A percentile compares a stretch with the other conserved stretches of the same genome.
phyloP scores from a whole-genome alignment of 2,113 vertebrate species.

The Rafetus swinhoei region DNA sequence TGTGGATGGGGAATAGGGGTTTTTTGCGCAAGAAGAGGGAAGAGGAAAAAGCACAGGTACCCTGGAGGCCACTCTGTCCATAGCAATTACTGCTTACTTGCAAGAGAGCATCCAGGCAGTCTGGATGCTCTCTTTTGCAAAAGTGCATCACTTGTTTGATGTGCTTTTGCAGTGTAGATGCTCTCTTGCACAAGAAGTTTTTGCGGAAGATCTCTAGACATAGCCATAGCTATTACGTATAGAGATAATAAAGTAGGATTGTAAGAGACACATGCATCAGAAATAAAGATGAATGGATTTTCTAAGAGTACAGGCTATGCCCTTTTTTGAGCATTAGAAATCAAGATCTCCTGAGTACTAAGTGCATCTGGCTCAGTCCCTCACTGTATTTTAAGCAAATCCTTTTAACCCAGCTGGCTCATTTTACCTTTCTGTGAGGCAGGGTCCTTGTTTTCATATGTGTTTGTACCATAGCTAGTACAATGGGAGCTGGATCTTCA shows the following conservation, averaged over 20 bases:
- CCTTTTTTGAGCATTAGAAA: not conserved
- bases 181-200: no score
- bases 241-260: not conserved
- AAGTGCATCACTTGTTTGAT: no score
- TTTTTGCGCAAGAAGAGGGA: no score
- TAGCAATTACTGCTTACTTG: no score
- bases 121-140: no score
- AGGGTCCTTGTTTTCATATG: not conserved
- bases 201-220: no score
- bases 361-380: not conserved
- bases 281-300: not conserved
- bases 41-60: no score
- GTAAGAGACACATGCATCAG: not conserved
- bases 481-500: not conserved
- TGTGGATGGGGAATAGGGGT: no score
- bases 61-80: no score
- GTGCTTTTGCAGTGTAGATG: no score
- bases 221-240: not conserved
- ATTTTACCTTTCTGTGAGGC: not conserved
- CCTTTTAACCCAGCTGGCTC: not conserved
- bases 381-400: not conserved
- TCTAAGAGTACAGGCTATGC: fast-evolving
- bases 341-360: not conserved
- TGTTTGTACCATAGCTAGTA: not conserved
- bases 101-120: no score